A percentile compares a stretch with the other conserved stretches of the same genome.
phyloP scores from a whole-genome alignment of 2,113 vertebrate species.

The Oreochromis niloticus region DNA sequence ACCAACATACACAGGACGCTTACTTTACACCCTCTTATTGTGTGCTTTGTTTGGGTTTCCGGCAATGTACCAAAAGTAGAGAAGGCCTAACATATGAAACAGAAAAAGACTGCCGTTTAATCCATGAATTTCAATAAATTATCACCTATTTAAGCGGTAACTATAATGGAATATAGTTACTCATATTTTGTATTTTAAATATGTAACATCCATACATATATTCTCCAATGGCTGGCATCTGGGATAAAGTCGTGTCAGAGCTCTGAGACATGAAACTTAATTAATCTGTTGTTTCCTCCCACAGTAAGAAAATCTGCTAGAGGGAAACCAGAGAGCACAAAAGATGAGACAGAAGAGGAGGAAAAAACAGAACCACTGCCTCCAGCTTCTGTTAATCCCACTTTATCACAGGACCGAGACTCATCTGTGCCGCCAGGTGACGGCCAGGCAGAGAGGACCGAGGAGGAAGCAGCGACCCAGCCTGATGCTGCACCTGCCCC shows the following conservation, averaged over 20 bases:
- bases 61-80: neutral
- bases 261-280: neutral
- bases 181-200: neutral
- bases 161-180: neutral
- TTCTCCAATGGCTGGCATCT: neutral
- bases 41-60: accelerated
- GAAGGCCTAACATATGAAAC: neutral
- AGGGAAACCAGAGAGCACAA: neutral
- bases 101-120: neutral
- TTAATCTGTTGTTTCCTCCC: neutral
- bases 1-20: accelerated
- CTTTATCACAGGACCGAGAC: neutral
- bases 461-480: neutral
- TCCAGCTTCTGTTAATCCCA: neutral
- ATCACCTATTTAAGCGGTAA: accelerated
- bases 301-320: neutral
- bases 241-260: no score
- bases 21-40: neutral
- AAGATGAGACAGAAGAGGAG: neutral
- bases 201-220: accelerated
- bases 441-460: accelerated
- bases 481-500: accelerated
- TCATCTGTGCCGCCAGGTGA: neutral
- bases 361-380: neutral
- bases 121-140: neutral